These are phyloP conservation scores for Molossus alvarezi DNA, from an alignment of 2,797 vertebrate species.

Conservation along the genomic window DNA sequence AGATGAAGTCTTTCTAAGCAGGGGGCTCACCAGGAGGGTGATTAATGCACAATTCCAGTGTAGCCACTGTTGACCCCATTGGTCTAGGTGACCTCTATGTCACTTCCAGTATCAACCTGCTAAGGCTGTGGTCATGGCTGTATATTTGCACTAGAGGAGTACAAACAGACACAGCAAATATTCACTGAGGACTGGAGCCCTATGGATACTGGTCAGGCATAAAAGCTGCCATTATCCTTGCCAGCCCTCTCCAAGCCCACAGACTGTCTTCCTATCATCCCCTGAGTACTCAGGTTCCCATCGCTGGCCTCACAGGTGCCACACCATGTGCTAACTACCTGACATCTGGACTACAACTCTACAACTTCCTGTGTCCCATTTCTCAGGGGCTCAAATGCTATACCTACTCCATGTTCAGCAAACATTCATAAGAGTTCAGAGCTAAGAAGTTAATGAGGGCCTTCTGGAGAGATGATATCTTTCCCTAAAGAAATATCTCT, in stretches of 20 bases:
- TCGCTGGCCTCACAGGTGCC: background rate
- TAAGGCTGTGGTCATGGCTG: background rate
- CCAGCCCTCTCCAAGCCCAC: background rate
- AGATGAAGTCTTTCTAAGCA: background rate
- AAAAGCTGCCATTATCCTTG: background rate
- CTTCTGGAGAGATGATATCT: background rate
- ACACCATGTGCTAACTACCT: background rate
- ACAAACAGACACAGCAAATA: background rate
- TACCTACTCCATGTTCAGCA: background rate
- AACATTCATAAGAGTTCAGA: background rate
- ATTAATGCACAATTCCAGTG: background rate
- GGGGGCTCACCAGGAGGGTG: fast-evolving
- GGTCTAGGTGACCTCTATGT: background rate
- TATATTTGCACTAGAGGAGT: background rate
- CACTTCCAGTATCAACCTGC: background rate
- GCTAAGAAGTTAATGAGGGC: too few relatives aligned
- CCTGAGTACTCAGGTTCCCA: background rate
- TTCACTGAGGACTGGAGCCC: background rate
- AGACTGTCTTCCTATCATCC: too few relatives aligned
- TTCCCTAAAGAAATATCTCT: background rate
- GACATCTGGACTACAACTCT: background rate
- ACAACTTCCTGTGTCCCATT: fast-evolving
- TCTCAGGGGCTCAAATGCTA: too few relatives aligned
- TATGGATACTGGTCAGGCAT: background rate
- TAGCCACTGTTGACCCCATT: background rate